Base-by-base conservation (phyloP, 2,797 vertebrate species). In the Nannoperca obscura region DNA sequence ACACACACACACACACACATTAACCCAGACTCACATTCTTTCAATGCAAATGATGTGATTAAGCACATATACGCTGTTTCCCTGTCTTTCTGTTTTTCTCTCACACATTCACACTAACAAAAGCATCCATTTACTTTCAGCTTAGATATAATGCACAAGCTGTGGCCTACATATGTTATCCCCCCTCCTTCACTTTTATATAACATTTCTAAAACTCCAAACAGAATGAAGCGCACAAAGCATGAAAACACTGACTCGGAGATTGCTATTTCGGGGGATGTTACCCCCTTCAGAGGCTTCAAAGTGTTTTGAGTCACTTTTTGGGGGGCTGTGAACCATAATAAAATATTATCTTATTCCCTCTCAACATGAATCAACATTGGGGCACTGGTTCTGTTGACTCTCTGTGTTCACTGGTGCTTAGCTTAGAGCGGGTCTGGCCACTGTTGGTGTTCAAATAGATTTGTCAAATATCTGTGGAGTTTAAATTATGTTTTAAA, bases 91-190 rank as follows among this genome's bases (percentile, higher is more conserved):
- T 59, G 44, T 66, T 73, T 64, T 32, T 14, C 40, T 58, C 52
- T 36, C 74, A 24, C 73, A 68, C 50, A 65, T 58, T 77, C 42
- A 15, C 60, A 75, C 27, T 7, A 40, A 71, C 38, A 67, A 53
- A 71, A 64, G 32, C 50, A 68, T 4, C 15, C 40, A 12, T 76
- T 77, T 70, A 5, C 59, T 76, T 42, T 59, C 74, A 73, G 34
- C 34, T 53, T 30, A 71, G 63, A 78, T 40, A 61, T 44, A 78
- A 83, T 54, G 34, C 58, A n/a, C n/a, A 52, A 88, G 78, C 80
- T 32, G 62, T 86, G 80, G 70, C 81, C 77, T 84, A 80, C 76
- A 90, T 87, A 71, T 89, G 77, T 84, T 91, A 67, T 71, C 59
- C 60, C 24, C 12, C 12, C 20, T 55, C 61, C 30, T 78, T 86